Percentiles rank a stretch among this genome's conserved stretches.
Evolutionary conservation across 2,113 vertebrate genomes (phyloP).

Genomic region (Oncorhynchus clarkii): DNA sequence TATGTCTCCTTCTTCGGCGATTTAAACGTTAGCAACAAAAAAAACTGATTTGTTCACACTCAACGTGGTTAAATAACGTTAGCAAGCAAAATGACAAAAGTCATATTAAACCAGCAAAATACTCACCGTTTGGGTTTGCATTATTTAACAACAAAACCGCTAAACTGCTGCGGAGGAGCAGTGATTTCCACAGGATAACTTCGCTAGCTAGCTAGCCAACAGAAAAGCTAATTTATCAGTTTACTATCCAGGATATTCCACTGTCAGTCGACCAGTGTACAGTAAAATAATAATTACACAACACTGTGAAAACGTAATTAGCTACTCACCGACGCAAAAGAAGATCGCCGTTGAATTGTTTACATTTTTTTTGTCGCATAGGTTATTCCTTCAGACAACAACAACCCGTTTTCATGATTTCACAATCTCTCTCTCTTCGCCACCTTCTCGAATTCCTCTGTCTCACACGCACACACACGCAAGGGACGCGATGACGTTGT

Average conservation of each 20-base stretch:
- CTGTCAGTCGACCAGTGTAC: slow-evolving; percentile 45
- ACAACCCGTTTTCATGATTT: slow-evolving; percentile 54
- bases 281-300: too few relatives aligned
- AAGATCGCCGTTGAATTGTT: slow-evolving; percentile 24
- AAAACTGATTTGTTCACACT: too few relatives aligned
- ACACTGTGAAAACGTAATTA: background rate
- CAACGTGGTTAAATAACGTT: too few relatives aligned
- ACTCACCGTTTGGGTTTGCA: too few relatives aligned
- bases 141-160: too few relatives aligned
- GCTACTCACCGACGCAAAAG: slow-evolving; percentile 6
- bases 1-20: too few relatives aligned
- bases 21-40: too few relatives aligned
- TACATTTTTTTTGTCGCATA: slow-evolving; percentile 30
- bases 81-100: too few relatives aligned
- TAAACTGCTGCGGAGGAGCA: background rate
- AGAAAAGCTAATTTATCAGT: background rate
- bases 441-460: slow-evolving; percentile 63
- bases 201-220: background rate
- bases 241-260: slow-evolving; percentile 33
- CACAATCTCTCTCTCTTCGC: slow-evolving; percentile 55
- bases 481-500: slow-evolving; percentile 48
- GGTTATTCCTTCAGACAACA: slow-evolving; percentile 51
- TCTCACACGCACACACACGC: slow-evolving; percentile 53
- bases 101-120: too few relatives aligned
- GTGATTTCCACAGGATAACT: slow-evolving; percentile 12